Base-by-base conservation (phyloP, 2,113 vertebrate genomes). In the Albula goreensis region DNA sequence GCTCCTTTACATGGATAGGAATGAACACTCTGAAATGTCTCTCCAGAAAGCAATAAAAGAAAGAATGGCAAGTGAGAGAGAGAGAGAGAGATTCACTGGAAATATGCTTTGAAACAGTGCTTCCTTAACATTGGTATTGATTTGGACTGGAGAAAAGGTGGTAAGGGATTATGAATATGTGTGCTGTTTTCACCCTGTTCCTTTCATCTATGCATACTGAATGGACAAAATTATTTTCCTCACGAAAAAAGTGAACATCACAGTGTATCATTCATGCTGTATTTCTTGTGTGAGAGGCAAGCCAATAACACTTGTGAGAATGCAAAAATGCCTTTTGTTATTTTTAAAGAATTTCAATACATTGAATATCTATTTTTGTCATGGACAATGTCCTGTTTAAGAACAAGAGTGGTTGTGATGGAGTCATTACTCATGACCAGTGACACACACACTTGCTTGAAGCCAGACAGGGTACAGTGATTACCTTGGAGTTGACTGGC, bases 401-500 rank as follows among this genome's bases (percentile, higher is more conserved):
- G 19, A 70, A 70, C 63, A 70, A 70, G 63, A 70, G n/a, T 70
- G 22, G 4, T n/a, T 70, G 19, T 70, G 63, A n/a, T 2, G 19
- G 86, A 12, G 85, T 89, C 84, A 78, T 70, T 89, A 63, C 53
- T 83, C 85, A 87, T 85, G 80, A 89, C 31, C 31, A 41, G 31
- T 41, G 31, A 41, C 31, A 41, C 87, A 87, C 85, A 79, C 85
- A 81, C 78, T 89, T 57, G 63, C 70, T 79, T 87, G 87, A 88
- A 89, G 87, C 88, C 82, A 70, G 88, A 81, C 53, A 41, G 17
- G 56, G 50, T 87, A 90, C 13, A 41, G 82, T 89, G 89, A 91
- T 90, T 86, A 57, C 89, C 92, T 93, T 88, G 82, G 81, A 88
- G 89, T 83, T 92, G 92, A 91, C 92, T 93, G 80, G 84, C 91